phyloP scores from a whole-genome alignment of 2,797 vertebrate genomes.

The Myiotriccus ornatus region DNA sequence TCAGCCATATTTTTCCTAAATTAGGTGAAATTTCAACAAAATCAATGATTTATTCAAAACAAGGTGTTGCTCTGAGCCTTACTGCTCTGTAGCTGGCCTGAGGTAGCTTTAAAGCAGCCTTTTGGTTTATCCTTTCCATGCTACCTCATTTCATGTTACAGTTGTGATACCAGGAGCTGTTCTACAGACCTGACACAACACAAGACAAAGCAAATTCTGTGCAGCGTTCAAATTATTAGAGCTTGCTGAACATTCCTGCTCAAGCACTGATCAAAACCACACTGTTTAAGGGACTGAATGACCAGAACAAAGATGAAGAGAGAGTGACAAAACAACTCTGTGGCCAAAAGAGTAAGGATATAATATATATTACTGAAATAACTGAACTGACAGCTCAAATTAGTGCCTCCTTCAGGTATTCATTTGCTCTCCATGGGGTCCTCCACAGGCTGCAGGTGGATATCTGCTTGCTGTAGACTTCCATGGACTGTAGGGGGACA shows the following conservation, averaged over 20 bases:
- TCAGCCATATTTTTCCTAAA: not conserved
- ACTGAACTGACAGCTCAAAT: not conserved
- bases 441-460: not conserved
- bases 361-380: not conserved
- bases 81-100: not conserved
- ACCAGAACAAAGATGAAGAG: not conserved
- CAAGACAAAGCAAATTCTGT: not conserved
- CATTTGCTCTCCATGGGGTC: accelerated
- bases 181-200: not conserved
- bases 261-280: not conserved
- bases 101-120: not conserved
- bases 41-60: not conserved
- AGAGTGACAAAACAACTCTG: not conserved
- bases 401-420: not conserved
- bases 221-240: not conserved
- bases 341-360: not conserved
- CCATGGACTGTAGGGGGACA: not conserved
- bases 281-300: not conserved
- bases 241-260: not conserved
- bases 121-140: not conserved
- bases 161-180: not conserved
- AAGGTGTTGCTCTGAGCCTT: not conserved
- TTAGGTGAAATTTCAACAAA: not conserved
- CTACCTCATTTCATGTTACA: not conserved
- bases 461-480: not conserved